A percentile compares a stretch with the other conserved stretches of the same genome.
phyloP scores from a whole-genome alignment of 2,888 invertebrate species.

The Smittia sp. region DNA sequence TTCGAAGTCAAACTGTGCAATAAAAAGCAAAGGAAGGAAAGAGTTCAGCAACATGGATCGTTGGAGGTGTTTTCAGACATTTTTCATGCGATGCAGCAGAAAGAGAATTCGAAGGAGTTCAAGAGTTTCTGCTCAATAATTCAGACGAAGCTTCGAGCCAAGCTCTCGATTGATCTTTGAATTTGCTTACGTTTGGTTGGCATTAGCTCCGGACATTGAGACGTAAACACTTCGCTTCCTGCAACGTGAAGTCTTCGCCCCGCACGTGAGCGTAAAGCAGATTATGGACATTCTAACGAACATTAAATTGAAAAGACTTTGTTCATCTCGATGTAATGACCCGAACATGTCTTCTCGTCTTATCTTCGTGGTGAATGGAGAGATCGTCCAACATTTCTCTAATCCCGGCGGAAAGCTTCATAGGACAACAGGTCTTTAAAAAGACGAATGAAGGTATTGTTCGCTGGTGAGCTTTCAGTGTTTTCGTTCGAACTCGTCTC shows the following conservation, averaged over 20 bases:
- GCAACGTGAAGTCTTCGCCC: no score
- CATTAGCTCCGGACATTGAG: no score
- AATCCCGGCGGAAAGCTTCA: neutral
- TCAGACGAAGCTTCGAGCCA: no score
- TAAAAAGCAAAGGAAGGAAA: neutral
- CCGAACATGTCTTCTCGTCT: neutral
- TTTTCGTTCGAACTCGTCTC: neutral
- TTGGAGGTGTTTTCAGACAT: no score
- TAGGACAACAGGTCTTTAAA: constrained; percentile 15
- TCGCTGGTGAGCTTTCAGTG: neutral
- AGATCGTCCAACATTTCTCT: neutral
- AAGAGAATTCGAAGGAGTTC: no score
- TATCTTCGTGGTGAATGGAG: neutral
- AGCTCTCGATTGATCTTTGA: no score
- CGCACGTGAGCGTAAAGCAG: no score
- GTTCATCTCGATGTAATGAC: neutral
- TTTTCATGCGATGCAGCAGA: no score
- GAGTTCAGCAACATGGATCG: neutral
- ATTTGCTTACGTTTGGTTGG: no score
- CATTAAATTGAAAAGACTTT: neutral
- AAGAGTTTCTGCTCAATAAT: no score
- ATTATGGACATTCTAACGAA: neutral
- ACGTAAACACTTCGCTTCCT: no score
- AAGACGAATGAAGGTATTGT: constrained; percentile 22
- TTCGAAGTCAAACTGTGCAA: constrained; percentile 7